Evolutionary conservation across 2,113 vertebrate species (phyloP), one percentile per base, ranked within the genome.

Genomic region (Blennius ocellaris): DNA sequence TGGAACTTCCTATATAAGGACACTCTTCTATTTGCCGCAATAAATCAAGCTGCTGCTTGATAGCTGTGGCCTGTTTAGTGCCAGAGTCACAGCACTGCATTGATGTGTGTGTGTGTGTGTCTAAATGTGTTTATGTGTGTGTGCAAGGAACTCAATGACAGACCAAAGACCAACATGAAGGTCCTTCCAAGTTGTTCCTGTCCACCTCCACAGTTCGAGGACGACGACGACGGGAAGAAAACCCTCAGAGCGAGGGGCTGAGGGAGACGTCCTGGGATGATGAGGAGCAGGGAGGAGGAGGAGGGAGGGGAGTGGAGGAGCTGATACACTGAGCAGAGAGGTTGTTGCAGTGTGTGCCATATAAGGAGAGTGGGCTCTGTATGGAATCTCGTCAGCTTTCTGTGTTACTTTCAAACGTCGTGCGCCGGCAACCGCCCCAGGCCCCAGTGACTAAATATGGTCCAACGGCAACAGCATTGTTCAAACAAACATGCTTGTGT

Each of bases 401-500:
- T 94, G 94, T 94, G 93, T 83, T 67, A 65, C 86, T 81, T 80
- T 90, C 86, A 93, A 93, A 93, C 21, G 92, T 93, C 87, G 73
- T 89, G 92, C 87, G 64, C 89, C 90, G 89, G 93, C 93, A 83
- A 92, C 90, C 87, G 77, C 53, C 63, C 77, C 47, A 66, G 80
- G 86, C 87, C 90, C 91, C 47, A 72, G 94, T 94, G 96, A 94
- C 98, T 98, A 98, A 99, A 99, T 99, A 99, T 97, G 97, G 98
- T 96, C 91, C 94, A 94, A 76, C 69, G 79, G 81, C 90, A 86
- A 86, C 66, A 73, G 67, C 77, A 90, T 79, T 82, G 80, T 81
- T 92, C 86, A 90, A 88, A 92, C 79, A 90, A 84, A 59, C 68
- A 65, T 75, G 76, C 80, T 54, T 85, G 78, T 82, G 79, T 78